Evolutionary conservation across 2,797 vertebrate genomes (phyloP).

Genomic region (Enoplosus armatus): DNA sequence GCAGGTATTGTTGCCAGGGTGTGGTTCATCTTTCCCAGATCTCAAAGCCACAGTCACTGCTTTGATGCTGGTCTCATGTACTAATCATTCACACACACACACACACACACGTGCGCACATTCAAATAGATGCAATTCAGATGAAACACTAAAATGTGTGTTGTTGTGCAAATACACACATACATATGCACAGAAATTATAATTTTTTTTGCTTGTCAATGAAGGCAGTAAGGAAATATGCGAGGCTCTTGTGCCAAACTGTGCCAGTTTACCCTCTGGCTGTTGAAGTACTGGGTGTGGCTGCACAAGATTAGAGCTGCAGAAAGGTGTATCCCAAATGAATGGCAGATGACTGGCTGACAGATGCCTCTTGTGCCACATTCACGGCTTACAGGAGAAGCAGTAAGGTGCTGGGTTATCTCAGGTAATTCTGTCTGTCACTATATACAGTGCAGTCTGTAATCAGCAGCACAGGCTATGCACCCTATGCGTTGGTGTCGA

Average conservation of each 20-base stretch:
- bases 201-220: neutral
- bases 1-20: slow-evolving; percentile 30
- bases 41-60: slow-evolving; percentile 6
- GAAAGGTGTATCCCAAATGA: slow-evolving; percentile 9
- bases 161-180: neutral
- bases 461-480: neutral
- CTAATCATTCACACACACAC: neutral
- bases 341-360: slow-evolving; percentile 16
- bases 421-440: neutral
- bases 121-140: neutral
- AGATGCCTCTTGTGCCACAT: slow-evolving; percentile 12
- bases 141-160: neutral
- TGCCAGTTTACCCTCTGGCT: slow-evolving; percentile 58
- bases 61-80: slow-evolving; percentile 7
- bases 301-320: slow-evolving; percentile 27
- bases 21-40: slow-evolving; percentile 39
- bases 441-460: too few relatives aligned
- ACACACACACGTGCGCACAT: neutral
- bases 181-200: too few relatives aligned
- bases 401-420: neutral
- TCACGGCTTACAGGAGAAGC: slow-evolving; percentile 1
- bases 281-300: slow-evolving; percentile 58
- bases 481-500: neutral
- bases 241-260: neutral
- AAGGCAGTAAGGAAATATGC: slow-evolving; percentile 20